Evolutionary conservation across 2,888 invertebrate genomes (phyloP).

Genomic region (Zootermopsis nevadensis): DNA sequence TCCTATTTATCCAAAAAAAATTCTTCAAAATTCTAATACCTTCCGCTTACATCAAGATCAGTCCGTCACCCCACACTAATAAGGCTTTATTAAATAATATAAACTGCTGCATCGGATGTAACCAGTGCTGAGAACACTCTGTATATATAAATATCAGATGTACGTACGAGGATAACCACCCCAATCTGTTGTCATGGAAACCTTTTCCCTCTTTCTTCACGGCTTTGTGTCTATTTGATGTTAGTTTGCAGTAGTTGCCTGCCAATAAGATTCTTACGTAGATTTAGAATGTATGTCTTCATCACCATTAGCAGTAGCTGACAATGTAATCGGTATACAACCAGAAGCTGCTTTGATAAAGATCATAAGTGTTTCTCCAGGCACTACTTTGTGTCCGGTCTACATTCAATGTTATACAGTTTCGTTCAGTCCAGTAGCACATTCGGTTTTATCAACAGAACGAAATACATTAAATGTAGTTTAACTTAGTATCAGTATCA

Average conservation of each 20-base stretch:
- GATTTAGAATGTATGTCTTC: conserved; percentile 1
- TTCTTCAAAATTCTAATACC: too few relatives aligned
- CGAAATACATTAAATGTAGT: too few relatives aligned
- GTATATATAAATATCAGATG: not conserved
- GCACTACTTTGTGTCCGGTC: not conserved
- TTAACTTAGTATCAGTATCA: too few relatives aligned
- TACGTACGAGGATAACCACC: conserved; percentile 13
- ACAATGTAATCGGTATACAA: not conserved
- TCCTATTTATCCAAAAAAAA: too few relatives aligned
- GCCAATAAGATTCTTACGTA: conserved; percentile 15
- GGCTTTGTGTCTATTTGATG: not conserved
- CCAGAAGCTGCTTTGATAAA: not conserved
- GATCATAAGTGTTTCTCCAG: not conserved
- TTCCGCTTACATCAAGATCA: too few relatives aligned
- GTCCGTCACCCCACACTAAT: too few relatives aligned
- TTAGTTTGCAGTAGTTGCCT: not conserved
- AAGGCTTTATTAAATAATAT: not conserved
- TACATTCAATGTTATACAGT: not conserved
- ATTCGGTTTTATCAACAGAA: too few relatives aligned
- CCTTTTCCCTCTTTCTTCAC: not conserved
- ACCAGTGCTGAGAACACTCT: conserved; percentile 20
- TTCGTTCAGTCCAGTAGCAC: too few relatives aligned
- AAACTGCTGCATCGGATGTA: not conserved
- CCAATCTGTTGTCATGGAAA: not conserved
- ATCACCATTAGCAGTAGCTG: not conserved